Evolutionary conservation across 1,140 invertebrate genomes (phyloP), one percentile per base, ranked within the genome.

Genomic region (Galleria mellonella): DNA sequence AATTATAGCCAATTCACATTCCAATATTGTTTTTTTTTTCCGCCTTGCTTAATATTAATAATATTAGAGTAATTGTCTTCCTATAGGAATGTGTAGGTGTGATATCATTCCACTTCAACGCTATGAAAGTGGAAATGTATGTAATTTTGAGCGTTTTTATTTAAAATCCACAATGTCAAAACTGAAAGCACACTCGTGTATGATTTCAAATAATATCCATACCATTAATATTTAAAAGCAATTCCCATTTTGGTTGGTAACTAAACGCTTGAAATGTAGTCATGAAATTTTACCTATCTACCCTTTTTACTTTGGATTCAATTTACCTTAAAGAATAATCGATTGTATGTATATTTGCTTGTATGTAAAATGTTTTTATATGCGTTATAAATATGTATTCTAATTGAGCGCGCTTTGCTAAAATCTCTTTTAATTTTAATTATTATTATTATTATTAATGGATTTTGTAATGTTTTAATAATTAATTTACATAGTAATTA

Each of bases 391-490:
- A 37, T 55, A 72, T 69, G 51, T 67, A 62, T 67, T 62, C 43
- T 50, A 56, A 51, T n/a, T 57, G 57, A 61, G 73, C 63, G 63
- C 47, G 51, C 55, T 76, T 81, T 77, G 71, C 69, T 79, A 73
- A n/a, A 65, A 62, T 57, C 57, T 58, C 44, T 77, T 72, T 69
- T 71, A 72, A 75, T 73, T 64, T 55, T 71, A 67, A 67, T 64
- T 67, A 69, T 69, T 23, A 23, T 23, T 23, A 23, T 23, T 23
- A 23, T 23, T 74, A 75, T 70, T 69, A 70, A 83, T 79, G 72
- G 65, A 75, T 74, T 81, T 83, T 83, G 73, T 79, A 79, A 75
- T 69, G 59, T 76, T 83, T 82, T 82, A 78, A 68, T 66, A 60
- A 74, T 73, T 75, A 76, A 72, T 77, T 75, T 81, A 76, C 70